Evolutionary conservation across 1,140 invertebrate genomes (phyloP), one percentile per base, ranked within the genome.

Genomic region (Mercenaria mercenaria): DNA sequence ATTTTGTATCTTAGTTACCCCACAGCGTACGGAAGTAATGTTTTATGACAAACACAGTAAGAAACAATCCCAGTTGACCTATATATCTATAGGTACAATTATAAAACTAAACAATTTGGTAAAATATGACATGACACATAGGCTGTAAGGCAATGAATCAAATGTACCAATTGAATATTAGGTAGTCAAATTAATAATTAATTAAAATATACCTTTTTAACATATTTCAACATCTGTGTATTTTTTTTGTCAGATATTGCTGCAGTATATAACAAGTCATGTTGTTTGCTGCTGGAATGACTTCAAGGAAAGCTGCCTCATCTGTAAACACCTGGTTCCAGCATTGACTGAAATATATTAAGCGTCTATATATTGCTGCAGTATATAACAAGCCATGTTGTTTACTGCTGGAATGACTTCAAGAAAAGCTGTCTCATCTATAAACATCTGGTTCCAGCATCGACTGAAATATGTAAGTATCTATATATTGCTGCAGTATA

Each of bases 291-390:
- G n/a, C n/a, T n/a, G n/a, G n/a, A n/a, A n/a, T n/a, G n/a, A n/a
- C n/a, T n/a, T n/a, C n/a, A n/a, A n/a, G n/a, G n/a, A n/a, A n/a
- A n/a, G n/a, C n/a, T n/a, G n/a, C n/a, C n/a, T 47, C 52, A 34
- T 61, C 79, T 37, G 56, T 61, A 39, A 37, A 81, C 23, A 81
- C 47, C 56, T 81, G 50, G 20, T 81, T 81, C 79, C 79, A 81
- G 13, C 41, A 13, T 23, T 81, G 50, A 80, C 74, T 77, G 23
- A 52, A 77, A 77, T n/a, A n/a, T n/a, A n/a, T n/a, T n/a, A n/a
- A n/a, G n/a, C n/a, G n/a, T n/a, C 74, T 23, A n/a, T n/a, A 61
- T 81, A 61, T 23, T 34, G 11, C 20, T 81, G 29, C 26, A 81
- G 29, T 3, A 81, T 23, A 26, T 61, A 64, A 15, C 26, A 8